A percentile compares a stretch with the other conserved stretches of the same genome.
phyloP scores from a whole-genome alignment of 2,797 vertebrate genomes.

The Gallinago stenura region DNA sequence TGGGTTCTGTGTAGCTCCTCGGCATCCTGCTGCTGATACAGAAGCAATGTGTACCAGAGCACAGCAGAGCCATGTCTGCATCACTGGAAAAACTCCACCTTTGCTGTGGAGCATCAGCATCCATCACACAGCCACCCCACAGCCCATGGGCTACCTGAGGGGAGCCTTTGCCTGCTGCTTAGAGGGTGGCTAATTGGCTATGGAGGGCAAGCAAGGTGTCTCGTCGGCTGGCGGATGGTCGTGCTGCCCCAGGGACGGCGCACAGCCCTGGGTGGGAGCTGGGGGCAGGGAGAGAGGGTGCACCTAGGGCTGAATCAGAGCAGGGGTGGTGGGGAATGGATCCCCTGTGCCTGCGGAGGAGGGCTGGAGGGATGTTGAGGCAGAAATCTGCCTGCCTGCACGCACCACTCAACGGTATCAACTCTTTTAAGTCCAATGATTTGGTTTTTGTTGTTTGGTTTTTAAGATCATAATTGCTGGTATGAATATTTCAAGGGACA shows the following conservation, averaged over 20 bases:
- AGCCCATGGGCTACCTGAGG: neutral
- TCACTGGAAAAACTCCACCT: neutral
- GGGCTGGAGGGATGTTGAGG: neutral
- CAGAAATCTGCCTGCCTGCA: neutral
- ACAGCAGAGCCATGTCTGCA: accelerated
- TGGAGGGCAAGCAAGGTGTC: neutral
- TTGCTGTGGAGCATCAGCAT: neutral
- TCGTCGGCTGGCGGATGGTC: accelerated
- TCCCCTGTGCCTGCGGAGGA: neutral
- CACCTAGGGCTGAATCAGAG: neutral
- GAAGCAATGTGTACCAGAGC: neutral
- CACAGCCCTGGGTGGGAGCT: accelerated
- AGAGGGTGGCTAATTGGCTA: neutral
- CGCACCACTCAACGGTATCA: neutral
- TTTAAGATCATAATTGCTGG: neutral
- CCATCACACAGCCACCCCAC: neutral
- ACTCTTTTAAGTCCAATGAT: neutral
- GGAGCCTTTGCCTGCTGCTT: neutral
- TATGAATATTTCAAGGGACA: neutral
- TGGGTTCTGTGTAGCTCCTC: neutral
- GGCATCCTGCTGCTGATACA: neutral
- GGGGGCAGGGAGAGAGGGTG: too few relatives aligned
- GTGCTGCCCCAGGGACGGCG: neutral
- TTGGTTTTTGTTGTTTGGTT: neutral
- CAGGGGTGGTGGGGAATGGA: neutral